Base-by-base conservation (phyloP, 2,113 vertebrate genomes). In the Sus scrofa region DNA sequence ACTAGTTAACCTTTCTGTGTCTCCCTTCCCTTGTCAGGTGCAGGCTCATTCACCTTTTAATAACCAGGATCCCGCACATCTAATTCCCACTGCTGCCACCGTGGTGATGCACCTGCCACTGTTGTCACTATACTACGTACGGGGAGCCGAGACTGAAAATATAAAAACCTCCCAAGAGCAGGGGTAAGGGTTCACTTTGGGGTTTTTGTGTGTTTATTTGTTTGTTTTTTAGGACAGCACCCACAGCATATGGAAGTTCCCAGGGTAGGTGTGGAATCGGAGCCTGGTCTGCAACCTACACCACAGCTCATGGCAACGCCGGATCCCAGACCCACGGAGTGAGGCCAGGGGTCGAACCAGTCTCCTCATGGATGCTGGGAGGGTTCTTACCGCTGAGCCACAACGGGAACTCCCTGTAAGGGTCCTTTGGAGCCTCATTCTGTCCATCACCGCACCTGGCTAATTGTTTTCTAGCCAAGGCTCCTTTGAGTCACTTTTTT, bases 31-130 rank as follows among this genome's bases (percentile, higher is more conserved):
- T 96, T 94, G 91, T 89, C 95, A 91, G 58, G 37, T 63, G 56
- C 52, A 74, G 68, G 96, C 93, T 91, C 70, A 8, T 62, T 88
- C 52, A 89, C 71, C 81, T 95, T 96, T 91, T 97, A 93, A 95
- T 96, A 94, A 77, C 37, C 39, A 91, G 58, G n/a, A 58, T 68
- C 82, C 62, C 65, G 26, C 63, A 78, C 52, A n/a, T 89, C 54
- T 87, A 74, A 89, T 77, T 92, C 78, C 67, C 70, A 89, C 30
- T 19, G 14, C 78, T 75, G 68, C 44, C 74, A 44, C 44, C 8
- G 44, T 63, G 84, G 16, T 56, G 65, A 95, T 87, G 58, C n/a
- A 62, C 85, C 56, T 39, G 26, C 34, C 30, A 2, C 78, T 50
- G 56, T 77, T 77, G 63, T 75, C 44, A 52, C 89, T 91, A 2